Base-by-base conservation (phyloP, 2,888 invertebrate species). In the Erebia ligea region DNA sequence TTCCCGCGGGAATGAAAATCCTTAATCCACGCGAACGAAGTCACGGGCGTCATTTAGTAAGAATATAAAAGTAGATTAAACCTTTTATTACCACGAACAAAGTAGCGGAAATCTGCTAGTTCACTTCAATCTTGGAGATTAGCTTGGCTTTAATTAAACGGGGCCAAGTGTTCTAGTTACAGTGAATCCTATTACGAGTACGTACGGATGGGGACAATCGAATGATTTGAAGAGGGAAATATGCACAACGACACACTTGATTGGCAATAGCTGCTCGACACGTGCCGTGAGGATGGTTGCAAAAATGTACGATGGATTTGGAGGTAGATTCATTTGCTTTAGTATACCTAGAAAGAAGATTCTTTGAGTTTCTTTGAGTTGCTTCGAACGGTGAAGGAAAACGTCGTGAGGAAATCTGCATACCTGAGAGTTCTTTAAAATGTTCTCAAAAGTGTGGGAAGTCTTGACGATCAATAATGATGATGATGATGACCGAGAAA, bases 191-290 rank as follows among this genome's bases (percentile, higher is more conserved):
- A 69, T 68, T 50, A 65, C 62, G 65, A 69, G 66, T 50, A 65
- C 62, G 65, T 66, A 67, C 69, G 72, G 69, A 72, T 67, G 67
- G 62, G 56, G 62, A 58, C 68, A 70, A 73, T 73, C 73, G 70
- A 73, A 62, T 52, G 67, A 56, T 56, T 61, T 61, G 65, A 68
- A 70, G 70, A 70, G 61, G 73, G 73, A 73, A 73, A 73, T 73
- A 58, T 54, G 54, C 61, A 56, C 25, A 48, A 50, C 45, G 57
- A 21, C 42, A 48, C 50, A 63, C 50, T 70, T 58, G 52, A 50
- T 68, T 64, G 67, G 45, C 42, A 54, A 21, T 54, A 40, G 25
- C 19, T 52, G 58, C 63, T 52, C 34, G 40, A 19, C 8, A 50
- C n/a, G 40, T 34, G 48, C n/a, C 69, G 48, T 21, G n/a, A 25